Conservation (phyloP, 1,140 invertebrate species). For the Steinernema feltiae region DNA sequence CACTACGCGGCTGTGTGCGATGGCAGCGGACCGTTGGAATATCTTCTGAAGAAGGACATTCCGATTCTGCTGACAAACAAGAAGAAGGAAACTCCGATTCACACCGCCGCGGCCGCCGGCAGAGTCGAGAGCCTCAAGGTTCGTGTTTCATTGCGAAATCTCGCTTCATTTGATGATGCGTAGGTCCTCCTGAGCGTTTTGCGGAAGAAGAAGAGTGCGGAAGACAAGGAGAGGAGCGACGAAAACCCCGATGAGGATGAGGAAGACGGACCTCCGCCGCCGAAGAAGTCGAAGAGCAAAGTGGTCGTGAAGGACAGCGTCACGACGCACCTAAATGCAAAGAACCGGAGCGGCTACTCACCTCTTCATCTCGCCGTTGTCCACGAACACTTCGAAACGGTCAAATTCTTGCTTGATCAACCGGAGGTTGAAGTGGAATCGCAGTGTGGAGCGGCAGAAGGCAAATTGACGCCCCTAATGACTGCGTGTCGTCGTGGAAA, state of each 20-base stretch:
- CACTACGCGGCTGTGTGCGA: slow-evolving; percentile 64
- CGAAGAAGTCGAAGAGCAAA: slow-evolving; percentile 31
- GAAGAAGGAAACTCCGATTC: slow-evolving; percentile 60
- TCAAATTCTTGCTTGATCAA: slow-evolving; percentile 59
- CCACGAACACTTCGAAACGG: slow-evolving; percentile 56
- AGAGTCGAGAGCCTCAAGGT: slow-evolving; percentile 61
- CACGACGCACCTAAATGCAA: slow-evolving; percentile 40
- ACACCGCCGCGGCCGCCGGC: slow-evolving; percentile 60
- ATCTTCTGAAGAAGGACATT: slow-evolving; percentile 57
- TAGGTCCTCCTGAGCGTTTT: neutral
- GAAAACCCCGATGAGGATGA: slow-evolving; percentile 22
- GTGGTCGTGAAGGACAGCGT: slow-evolving; percentile 37
- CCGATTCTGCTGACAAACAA: slow-evolving; percentile 38
- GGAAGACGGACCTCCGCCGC: slow-evolving; percentile 27
- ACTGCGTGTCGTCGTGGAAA: slow-evolving; percentile 41
- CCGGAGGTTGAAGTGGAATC: slow-evolving; percentile 59
- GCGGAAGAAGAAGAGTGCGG: slow-evolving; percentile 10
- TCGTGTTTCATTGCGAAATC: slow-evolving; percentile 58
- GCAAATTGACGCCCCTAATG: slow-evolving; percentile 62
- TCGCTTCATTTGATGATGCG: slow-evolving; percentile 30
- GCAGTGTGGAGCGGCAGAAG: slow-evolving; percentile 58
- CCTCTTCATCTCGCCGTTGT: slow-evolving; percentile 56
- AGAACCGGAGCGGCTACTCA: slow-evolving; percentile 41
- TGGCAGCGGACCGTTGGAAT: slow-evolving; percentile 60
- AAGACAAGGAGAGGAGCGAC: slow-evolving; percentile 31